These are phyloP conservation scores for Elanoides forficatus DNA, from an alignment of 2,113 vertebrate species.

Conservation along the genomic window DNA sequence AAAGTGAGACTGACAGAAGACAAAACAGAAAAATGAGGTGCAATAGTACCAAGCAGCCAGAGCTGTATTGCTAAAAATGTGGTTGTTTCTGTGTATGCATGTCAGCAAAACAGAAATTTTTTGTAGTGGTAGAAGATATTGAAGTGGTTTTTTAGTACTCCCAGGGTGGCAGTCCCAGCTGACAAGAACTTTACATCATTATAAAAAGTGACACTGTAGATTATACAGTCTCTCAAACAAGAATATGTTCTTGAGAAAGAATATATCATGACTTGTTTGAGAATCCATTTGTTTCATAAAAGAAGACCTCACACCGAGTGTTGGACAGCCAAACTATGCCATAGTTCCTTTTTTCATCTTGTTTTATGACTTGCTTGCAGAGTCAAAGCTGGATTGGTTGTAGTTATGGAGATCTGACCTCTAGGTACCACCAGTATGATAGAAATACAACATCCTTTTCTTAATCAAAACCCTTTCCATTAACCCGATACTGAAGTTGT, in stretches of 20 bases:
- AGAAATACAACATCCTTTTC: neutral
- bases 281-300: neutral
- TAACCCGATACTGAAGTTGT: neutral
- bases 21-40: neutral
- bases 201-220: neutral
- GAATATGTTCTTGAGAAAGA: neutral
- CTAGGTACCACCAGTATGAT: neutral
- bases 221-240: neutral
- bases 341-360: neutral
- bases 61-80: neutral
- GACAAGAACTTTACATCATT: neutral
- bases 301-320: neutral
- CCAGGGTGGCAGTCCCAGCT: neutral
- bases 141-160: neutral
- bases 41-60: neutral
- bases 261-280: neutral
- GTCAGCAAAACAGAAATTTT: neutral
- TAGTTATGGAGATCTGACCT: neutral
- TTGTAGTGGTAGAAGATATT: neutral
- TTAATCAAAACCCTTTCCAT: neutral
- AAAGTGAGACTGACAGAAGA: neutral
- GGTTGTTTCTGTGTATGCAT: neutral
- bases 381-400: neutral
- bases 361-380: neutral
- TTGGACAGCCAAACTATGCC: neutral